Base-by-base conservation (phyloP, 2,797 vertebrate species). In the Epinephelus awoara region DNA sequence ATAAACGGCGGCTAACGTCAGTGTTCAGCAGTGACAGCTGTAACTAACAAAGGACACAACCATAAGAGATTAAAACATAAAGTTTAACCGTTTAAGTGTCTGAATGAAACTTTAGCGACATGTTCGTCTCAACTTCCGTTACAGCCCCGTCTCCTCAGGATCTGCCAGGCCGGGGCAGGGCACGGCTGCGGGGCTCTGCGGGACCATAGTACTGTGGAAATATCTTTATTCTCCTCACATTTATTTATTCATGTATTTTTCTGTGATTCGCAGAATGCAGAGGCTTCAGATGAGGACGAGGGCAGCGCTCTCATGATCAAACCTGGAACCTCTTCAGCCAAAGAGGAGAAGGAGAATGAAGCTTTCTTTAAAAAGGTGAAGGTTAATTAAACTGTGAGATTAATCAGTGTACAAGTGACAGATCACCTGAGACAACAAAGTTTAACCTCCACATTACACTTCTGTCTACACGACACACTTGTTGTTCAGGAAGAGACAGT, bases 291-390 rank as follows among this genome's bases (percentile, higher is more conserved):
- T 34, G 94, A 96, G 11, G 95, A 96, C 0, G 94, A 95, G 71
- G 80, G 50, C 42, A 90, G 38, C 85, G 85, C 92, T 15, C 91
- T 95, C 12, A 82, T 96, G 91, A 82, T 68, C 52, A 94, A 84
- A 83, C 57, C 94, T 23, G 94, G 93, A 63, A 15, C 90, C 64
- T 83, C 86, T 42, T 91, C 91, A 15, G 86, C 61, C 67, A 95
- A 94, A 83, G 95, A 95, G 72, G 95, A 95, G 4, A 95, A 94
- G 84, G 95, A 96, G 14, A 96, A 93, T 72, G 95, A 96, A 0
- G 64, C 80, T n/a, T 96, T 95, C 89, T 94, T 96, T 38, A 94
- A 70, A 82, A 96, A 95, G 95, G 96, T 96, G 18, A 34, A 55
- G 5, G 3, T 23, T 17, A 23, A 62, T 40, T 8, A 7, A 29